Conservation (phyloP, 2,888 invertebrate genomes). For the Apamea epomidion region DNA sequence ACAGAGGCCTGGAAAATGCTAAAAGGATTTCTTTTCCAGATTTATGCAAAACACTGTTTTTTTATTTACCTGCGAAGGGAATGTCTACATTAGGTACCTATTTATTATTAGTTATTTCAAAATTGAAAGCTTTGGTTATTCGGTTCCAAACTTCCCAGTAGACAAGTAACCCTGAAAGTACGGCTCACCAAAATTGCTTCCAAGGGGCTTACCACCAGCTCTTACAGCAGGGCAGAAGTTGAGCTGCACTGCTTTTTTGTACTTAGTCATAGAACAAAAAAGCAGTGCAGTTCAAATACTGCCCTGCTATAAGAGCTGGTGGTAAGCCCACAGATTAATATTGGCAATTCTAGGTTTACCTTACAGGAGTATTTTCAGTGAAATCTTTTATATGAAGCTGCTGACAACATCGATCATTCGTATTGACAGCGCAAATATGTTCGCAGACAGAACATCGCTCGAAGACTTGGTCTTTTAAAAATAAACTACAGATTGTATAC, state of each 20-base stretch:
- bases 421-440: slow-evolving; percentile 4
- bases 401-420: not conserved
- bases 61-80: not conserved
- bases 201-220: no score
- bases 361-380: not conserved
- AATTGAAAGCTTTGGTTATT: not conserved
- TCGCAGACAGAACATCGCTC: not conserved
- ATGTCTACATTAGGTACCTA: not conserved
- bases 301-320: no score
- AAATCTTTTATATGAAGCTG: not conserved
- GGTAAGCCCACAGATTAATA: not conserved
- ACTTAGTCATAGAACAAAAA: no score
- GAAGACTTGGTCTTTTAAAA: no score
- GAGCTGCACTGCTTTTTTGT: no score
- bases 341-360: not conserved
- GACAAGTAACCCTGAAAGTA: not conserved
- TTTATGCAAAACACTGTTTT: not conserved
- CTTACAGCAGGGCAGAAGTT: no score
- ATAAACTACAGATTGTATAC: not conserved
- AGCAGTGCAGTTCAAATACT: no score
- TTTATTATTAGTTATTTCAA: not conserved
- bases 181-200: not conserved
- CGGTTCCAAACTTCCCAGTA: not conserved
- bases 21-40: no score
- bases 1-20: no score